Evolutionary conservation across 1,140 invertebrate genomes (phyloP).

Genomic region (Diorhabda sublineata): DNA sequence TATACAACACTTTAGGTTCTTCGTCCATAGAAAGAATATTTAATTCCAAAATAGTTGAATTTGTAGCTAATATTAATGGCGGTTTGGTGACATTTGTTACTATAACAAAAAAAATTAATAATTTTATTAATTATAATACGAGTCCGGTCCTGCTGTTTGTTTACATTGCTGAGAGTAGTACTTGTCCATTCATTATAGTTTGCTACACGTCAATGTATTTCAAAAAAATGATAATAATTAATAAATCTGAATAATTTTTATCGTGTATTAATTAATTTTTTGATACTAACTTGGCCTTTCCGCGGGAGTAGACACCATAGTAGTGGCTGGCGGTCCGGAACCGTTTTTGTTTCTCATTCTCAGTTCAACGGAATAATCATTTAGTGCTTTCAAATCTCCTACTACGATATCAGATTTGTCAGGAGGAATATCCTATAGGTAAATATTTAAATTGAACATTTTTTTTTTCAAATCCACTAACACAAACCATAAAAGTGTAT

Average conservation of each 20-base stretch:
- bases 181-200: too few relatives aligned
- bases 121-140: too few relatives aligned
- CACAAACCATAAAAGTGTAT: neutral
- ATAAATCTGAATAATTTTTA: neutral
- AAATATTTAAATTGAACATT: constrained; percentile 13
- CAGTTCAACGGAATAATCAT: constrained; percentile 71
- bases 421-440: constrained; percentile 64
- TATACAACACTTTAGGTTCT: constrained; percentile 56
- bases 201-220: too few relatives aligned
- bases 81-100: constrained; percentile 60
- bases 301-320: constrained; percentile 62
- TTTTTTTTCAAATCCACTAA: neutral
- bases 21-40: constrained; percentile 57
- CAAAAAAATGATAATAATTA: neutral
- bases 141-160: too few relatives aligned
- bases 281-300: constrained; percentile 58
- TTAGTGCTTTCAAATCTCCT: constrained; percentile 67
- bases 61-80: constrained; percentile 66
- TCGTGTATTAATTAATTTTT: neutral
- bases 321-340: constrained; percentile 65
- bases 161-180: too few relatives aligned
- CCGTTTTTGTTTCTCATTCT: constrained; percentile 77
- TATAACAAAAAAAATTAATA: constrained; percentile 20
- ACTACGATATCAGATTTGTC: constrained; percentile 72
- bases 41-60: constrained; percentile 65